Conservation (phyloP, 2,888 invertebrate species). For the Idaea aversata region DNA sequence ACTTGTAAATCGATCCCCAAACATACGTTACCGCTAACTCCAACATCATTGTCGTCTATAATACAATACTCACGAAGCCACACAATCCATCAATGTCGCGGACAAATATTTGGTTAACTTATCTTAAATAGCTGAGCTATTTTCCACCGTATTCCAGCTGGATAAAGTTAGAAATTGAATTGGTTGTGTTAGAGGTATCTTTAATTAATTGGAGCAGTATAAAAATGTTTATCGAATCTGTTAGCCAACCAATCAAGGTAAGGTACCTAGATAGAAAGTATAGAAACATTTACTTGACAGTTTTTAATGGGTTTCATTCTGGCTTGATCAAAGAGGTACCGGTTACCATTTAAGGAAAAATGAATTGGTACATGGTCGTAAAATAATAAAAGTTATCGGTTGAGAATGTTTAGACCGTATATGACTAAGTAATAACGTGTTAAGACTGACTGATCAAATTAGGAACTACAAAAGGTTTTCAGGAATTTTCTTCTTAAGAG, state of each 20-base stretch:
- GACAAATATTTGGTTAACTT: conserved; percentile 39
- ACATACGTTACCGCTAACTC: not conserved
- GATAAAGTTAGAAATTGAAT: conserved; percentile 3
- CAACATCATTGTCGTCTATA: conserved; percentile 15
- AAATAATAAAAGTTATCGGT: no score
- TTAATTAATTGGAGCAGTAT: not conserved
- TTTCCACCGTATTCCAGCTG: conserved; percentile 17
- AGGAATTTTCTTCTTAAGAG: no score
- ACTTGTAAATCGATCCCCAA: not conserved
- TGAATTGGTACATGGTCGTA: no score
- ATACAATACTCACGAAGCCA: conserved; percentile 40
- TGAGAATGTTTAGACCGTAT: no score
- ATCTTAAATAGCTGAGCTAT: conserved; percentile 16
- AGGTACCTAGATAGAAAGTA: not conserved
- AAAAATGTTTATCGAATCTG: not conserved
- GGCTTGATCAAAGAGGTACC: no score
- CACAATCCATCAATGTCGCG: conserved; percentile 50
- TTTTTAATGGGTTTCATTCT: no score
- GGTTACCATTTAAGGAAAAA: no score
- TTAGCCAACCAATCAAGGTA: not conserved
- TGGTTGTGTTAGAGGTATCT: not conserved
- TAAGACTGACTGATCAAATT: no score
- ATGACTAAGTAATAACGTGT: no score
- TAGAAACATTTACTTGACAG: no score
- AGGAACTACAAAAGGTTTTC: no score